Base-by-base conservation (phyloP, 64 coral and sea anemone species). In the Actinia tenebrosa region DNA sequence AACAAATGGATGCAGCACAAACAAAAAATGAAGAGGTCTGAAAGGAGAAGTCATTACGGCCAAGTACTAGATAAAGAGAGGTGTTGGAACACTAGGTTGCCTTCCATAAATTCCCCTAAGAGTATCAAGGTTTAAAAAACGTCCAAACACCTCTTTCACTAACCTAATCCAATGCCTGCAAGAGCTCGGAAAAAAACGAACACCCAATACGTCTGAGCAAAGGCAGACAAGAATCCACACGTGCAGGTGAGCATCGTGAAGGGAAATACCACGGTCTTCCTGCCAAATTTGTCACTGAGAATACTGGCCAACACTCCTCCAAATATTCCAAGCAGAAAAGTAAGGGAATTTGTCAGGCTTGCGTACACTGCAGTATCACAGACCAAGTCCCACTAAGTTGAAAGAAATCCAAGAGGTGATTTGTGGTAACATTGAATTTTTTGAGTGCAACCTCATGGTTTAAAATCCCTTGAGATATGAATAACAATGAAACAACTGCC, bases 131-230 rank as follows among this genome's bases (percentile, higher is more conserved):
- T 58, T 10, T 3, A 10, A 58, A 58, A 58, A 58, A 13, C 9
- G 4, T 58, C 2, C 0, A 58, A 58, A 58, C 5, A 14, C 15
- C 56, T 58, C 10, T 58, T 16, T 58, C 5, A 66, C 63, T 79
- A 2, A 79, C 77, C 77, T 79, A 79, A 16, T 17, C 77, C 77
- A 79, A 79, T 19, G 7, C 77, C 77, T 15, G 83, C 66, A 14
- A 90, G 82, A 85, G 53, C 80, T 53, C 89, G 80, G 84, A 90
- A 77, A 16, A 85, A 46, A 90, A 66, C 88, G 47, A 90, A 90
- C 14, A 90, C 64, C 89, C 89, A 90, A 22, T 85, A 90, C 11
- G 44, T 53, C n/a, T 45, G 14, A 58, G 89, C 89, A 17, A 90
- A 90, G 4, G 89, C 89, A 50, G 80, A 66, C 19, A 84, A 27